Conservation (phyloP, 2,797 vertebrate genomes). For the Ammospiza maritima region DNA sequence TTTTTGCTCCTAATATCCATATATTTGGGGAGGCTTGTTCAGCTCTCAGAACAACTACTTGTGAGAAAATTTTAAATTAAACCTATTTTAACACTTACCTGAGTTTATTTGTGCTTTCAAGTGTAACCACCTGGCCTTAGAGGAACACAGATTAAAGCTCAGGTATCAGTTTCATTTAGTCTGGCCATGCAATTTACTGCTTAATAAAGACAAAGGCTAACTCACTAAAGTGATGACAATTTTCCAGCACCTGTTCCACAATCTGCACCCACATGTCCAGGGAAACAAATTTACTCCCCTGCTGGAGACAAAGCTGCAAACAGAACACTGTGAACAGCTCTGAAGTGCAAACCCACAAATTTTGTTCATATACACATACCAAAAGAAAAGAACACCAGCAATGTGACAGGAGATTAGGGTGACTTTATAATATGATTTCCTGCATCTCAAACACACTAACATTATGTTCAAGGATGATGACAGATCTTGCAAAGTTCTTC, state of each 20-base stretch:
- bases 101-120: background rate
- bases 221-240: background rate
- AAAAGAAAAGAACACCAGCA: background rate
- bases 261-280: background rate
- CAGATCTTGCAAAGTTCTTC: background rate
- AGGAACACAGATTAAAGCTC: background rate
- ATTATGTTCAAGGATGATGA: accelerated
- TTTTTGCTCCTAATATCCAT: background rate
- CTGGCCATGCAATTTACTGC: background rate
- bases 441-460: background rate
- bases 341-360: background rate
- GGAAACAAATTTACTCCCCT: background rate
- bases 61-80: background rate
- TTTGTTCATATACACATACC: background rate
- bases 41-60: background rate
- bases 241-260: background rate
- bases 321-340: background rate
- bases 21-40: background rate
- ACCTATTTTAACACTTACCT: background rate
- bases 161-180: background rate
- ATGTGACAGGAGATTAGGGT: background rate
- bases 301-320: background rate
- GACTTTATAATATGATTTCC: background rate
- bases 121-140: background rate
- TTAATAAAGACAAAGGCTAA: background rate